Evolutionary conservation across 2,888 invertebrate genomes (phyloP).

Genomic region (Drepanosiphum platanoidis): DNA sequence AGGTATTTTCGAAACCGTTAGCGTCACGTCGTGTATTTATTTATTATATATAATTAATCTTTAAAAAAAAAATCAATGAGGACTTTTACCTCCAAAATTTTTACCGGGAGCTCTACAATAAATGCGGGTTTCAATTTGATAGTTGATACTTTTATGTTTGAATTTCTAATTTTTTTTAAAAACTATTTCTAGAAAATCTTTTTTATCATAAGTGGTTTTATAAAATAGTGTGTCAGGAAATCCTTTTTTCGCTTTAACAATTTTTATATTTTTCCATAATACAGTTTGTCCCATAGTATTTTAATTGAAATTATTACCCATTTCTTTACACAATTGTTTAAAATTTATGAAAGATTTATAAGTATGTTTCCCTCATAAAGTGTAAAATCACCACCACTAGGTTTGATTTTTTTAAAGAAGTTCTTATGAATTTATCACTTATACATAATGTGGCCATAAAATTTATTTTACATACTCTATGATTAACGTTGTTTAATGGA

Average conservation of each 20-base stretch:
- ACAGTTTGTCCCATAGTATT: neutral
- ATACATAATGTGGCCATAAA: conserved; percentile 25
- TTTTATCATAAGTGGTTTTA: conserved; percentile 23
- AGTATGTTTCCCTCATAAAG: conserved; percentile 23
- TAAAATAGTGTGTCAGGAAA: conserved; percentile 27
- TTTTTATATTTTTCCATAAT: conserved; percentile 31
- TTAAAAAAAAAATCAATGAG: too few species aligned
- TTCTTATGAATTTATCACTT: conserved; percentile 31
- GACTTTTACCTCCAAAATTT: too few species aligned
- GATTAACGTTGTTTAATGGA: too few species aligned
- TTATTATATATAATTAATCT: too few species aligned
- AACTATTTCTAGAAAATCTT: conserved; percentile 12
- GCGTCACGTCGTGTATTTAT: too few species aligned
- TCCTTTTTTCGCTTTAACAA: conserved; percentile 30
- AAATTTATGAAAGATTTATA: conserved; percentile 32
- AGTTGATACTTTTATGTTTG: conserved; percentile 20
- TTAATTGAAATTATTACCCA: conserved; percentile 34
- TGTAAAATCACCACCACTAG: neutral
- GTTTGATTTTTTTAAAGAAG: conserved; percentile 11
- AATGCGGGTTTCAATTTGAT: conserved; percentile 37
- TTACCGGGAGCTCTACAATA: too few species aligned
- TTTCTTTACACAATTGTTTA: conserved; percentile 35
- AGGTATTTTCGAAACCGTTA: too few species aligned
- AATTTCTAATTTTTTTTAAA: conserved; percentile 33
- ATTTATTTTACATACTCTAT: conserved; percentile 29